Evolutionary conservation across 2,888 invertebrate genomes (phyloP).

Genomic region (Thera britannica): DNA sequence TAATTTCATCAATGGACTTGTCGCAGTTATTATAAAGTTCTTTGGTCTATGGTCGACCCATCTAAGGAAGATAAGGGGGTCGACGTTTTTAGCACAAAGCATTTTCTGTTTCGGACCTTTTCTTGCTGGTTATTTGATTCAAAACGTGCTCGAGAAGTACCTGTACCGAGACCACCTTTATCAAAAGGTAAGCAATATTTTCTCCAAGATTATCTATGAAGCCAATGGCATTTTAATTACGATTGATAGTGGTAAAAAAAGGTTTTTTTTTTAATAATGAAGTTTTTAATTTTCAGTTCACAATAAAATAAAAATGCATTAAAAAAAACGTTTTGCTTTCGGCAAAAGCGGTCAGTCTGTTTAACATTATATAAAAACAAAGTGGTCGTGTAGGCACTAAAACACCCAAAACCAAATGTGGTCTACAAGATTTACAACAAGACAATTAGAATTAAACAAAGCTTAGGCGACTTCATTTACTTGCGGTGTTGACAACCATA

Average conservation of each 20-base stretch:
- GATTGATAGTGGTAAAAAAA: not conserved
- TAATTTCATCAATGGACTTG: not conserved
- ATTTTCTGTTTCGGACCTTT: constrained; percentile 80
- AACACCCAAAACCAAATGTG: constrained; percentile 50
- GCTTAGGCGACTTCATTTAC: constrained; percentile 55
- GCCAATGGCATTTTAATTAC: constrained; percentile 35
- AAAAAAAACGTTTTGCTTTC: too few species aligned
- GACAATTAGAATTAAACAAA: constrained; percentile 35
- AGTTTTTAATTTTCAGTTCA: too few species aligned
- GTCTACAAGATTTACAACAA: constrained; percentile 55
- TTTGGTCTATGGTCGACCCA: constrained; percentile 74
- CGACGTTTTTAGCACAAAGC: constrained; percentile 84
- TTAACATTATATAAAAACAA: too few species aligned
- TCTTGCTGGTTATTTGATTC: constrained; percentile 78
- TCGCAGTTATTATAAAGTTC: constrained; percentile 46
- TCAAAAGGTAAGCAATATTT: constrained; percentile 73
- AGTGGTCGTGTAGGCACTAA: not conserved
- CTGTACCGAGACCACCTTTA: constrained; percentile 74
- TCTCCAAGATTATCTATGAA: constrained; percentile 73
- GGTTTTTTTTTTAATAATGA: too few species aligned
- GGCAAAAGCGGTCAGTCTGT: too few species aligned
- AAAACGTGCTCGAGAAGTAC: constrained; percentile 75
- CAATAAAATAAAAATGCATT: too few species aligned
- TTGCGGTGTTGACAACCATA: constrained; percentile 74
- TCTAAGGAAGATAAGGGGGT: constrained; percentile 78